Conservation (phyloP, 1,140 invertebrate genomes). For the Bombus waltoni region DNA sequence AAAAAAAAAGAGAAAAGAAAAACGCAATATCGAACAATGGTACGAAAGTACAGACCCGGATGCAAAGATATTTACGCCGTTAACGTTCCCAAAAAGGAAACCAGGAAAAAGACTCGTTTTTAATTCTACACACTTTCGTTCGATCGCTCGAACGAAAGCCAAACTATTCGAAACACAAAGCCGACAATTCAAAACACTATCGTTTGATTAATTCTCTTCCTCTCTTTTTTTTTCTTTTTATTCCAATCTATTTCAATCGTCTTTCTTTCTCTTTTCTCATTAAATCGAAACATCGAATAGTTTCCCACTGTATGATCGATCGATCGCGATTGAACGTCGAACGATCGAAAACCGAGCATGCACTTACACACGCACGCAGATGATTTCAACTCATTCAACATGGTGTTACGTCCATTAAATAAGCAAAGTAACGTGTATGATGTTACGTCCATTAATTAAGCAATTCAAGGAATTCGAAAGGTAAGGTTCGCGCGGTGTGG, state of each 20-base stretch:
- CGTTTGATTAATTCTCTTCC: neutral
- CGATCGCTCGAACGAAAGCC: neutral
- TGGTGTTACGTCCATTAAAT: slow-evolving; percentile 44
- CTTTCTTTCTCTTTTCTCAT: neutral
- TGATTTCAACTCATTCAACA: slow-evolving; percentile 1
- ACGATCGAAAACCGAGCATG: slow-evolving; percentile 5
- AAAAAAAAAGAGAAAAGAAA: neutral
- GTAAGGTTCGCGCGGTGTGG: slow-evolving; percentile 74
- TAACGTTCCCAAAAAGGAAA: neutral
- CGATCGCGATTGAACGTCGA: neutral
- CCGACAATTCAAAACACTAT: neutral
- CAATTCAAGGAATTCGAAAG: slow-evolving; percentile 50
- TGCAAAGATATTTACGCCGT: neutral
- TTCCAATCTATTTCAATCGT: neutral
- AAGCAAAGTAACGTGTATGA: slow-evolving; percentile 35
- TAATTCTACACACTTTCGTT: slow-evolving; percentile 20
- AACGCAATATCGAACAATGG: neutral
- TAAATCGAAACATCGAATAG: neutral
- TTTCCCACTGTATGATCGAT: neutral
- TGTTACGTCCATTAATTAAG: slow-evolving; percentile 60
- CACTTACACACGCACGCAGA: slow-evolving; percentile 36
- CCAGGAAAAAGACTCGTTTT: neutral
- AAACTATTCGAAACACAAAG: neutral
- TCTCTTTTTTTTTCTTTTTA: neutral
- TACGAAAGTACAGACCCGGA: neutral